Conservation (phyloP, 2,113 vertebrate species). For the Speoplatyrhinus poulsoni region DNA sequence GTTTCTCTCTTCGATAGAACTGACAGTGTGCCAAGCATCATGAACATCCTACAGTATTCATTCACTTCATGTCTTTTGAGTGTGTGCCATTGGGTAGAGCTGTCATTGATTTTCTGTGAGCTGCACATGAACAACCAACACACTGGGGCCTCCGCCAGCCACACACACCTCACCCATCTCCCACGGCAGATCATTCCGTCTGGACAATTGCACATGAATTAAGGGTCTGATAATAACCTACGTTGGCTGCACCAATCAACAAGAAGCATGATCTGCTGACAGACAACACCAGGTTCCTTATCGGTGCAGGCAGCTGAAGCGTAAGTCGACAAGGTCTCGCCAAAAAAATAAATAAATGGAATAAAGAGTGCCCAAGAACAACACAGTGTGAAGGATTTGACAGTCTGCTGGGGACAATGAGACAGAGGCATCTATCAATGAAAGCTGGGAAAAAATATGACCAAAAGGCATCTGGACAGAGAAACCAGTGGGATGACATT, state of each 20-base stretch:
- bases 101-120: background rate
- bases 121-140: background rate
- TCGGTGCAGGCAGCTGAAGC: no score
- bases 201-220: background rate
- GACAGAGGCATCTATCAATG: no score
- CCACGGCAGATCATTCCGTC: background rate
- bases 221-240: no score
- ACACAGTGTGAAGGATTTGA: background rate
- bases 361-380: background rate
- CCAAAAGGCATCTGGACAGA: background rate
- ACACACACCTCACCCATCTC: background rate
- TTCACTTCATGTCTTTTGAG: background rate
- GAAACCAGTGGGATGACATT: background rate
- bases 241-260: no score
- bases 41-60: background rate
- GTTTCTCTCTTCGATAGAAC: background rate
- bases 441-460: background rate
- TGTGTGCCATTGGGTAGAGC: background rate
- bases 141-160: background rate
- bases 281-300: no score
- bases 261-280: no score
- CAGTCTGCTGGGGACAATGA: background rate
- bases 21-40: background rate
- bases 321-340: no score
- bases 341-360: no score